A percentile compares a stretch with the other conserved stretches of the same genome.
These are phyloP conservation scores for Eunapius fragilis DNA, from an alignment of 37 sponge, comb jelly and placozoan species.

Conservation along the genomic window DNA sequence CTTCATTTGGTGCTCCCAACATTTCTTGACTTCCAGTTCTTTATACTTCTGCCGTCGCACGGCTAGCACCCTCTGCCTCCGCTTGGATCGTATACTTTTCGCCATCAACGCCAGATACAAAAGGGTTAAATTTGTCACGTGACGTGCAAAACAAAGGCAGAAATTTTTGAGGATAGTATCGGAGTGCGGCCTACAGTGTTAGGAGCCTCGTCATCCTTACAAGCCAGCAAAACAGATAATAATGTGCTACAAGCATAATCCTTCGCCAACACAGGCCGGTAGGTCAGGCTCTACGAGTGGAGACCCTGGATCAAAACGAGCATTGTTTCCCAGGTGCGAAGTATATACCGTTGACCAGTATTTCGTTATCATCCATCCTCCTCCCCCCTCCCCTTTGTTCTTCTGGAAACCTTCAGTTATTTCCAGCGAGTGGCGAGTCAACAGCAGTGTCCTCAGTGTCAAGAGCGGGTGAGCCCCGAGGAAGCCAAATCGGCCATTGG, in stretches of 20 bases:
- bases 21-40: constrained; percentile 61
- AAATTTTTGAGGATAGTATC: constrained; percentile 6
- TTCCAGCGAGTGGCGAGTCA: constrained; percentile 55
- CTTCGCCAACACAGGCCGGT: not conserved
- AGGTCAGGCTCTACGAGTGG: not conserved
- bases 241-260: constrained; percentile 67
- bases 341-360: not conserved
- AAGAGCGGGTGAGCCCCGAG: constrained; percentile 63
- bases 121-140: constrained; percentile 2
- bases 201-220: constrained; percentile 83
- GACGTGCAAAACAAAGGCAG: constrained; percentile 3
- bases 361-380: no score
- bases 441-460: constrained; percentile 47
- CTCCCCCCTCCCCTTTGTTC: no score
- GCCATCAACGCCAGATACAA: constrained; percentile 45
- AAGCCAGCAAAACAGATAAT: not conserved
- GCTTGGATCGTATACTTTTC: constrained; percentile 77
- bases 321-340: constrained; percentile 1
- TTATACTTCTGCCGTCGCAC: constrained; percentile 58
- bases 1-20: constrained; percentile 43
- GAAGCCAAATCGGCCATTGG: constrained; percentile 78
- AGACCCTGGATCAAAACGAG: not conserved
- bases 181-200: constrained; percentile 95
- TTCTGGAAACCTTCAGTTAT: constrained; percentile 8
- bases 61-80: constrained; percentile 49